phyloP scores from a whole-genome alignment of 2,888 invertebrate species.

The Neelides folsomi region DNA sequence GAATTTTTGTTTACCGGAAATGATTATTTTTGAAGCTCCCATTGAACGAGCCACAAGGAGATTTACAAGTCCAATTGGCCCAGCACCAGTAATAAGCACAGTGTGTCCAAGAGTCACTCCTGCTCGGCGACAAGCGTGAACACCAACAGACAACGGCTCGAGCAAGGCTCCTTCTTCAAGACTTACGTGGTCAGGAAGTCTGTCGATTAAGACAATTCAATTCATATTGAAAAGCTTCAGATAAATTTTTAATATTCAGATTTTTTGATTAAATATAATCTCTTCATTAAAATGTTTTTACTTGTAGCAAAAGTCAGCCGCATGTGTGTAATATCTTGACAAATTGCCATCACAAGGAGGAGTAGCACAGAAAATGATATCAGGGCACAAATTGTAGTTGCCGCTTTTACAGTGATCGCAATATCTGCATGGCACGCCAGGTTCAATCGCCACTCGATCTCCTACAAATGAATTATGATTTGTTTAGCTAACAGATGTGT shows the following conservation, averaged over 20 bases:
- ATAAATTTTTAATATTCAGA: no score
- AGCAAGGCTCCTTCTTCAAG: constrained; percentile 87
- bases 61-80: constrained; percentile 65
- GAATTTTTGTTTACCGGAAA: constrained; percentile 50
- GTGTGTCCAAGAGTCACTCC: constrained; percentile 56
- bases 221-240: no score
- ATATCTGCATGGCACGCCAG: constrained; percentile 72
- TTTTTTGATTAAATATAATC: neutral
- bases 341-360: constrained; percentile 86
- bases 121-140: constrained; percentile 81
- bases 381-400: constrained; percentile 76
- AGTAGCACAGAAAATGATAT: constrained; percentile 84
- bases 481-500: no score
- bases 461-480: no score
- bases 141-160: constrained; percentile 85
- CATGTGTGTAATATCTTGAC: constrained; percentile 71
- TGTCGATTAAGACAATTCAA: no score
- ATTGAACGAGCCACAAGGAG: constrained; percentile 67
- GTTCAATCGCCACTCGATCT: constrained; percentile 64
- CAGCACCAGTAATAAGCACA: constrained; percentile 68
- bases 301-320: constrained; percentile 79
- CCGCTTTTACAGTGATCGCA: constrained; percentile 79
- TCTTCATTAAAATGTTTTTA: constrained; percentile 36
- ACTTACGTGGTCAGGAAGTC: constrained; percentile 74
- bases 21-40: constrained; percentile 64